A percentile compares a stretch with the other conserved stretches of the same genome.
Evolutionary conservation across 35 echinoderm and acorn worm species (phyloP).

Genomic region (Heliocidaris erythrogramma): DNA sequence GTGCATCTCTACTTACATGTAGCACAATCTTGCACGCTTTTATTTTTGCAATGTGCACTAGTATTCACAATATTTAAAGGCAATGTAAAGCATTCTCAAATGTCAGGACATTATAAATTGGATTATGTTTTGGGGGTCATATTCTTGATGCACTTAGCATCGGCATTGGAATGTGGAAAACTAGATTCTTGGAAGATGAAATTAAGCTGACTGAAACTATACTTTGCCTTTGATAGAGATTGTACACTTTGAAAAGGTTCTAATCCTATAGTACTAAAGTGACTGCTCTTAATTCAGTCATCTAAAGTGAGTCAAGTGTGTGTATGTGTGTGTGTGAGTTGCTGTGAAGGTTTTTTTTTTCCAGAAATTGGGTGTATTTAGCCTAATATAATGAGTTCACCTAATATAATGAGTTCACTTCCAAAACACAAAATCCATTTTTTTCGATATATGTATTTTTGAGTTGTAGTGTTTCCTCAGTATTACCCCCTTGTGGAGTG

Average conservation of each 20-base stretch:
- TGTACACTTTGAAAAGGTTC: not conserved
- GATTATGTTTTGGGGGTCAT: not conserved
- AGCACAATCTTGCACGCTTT: not conserved
- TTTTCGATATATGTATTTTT: too few species aligned
- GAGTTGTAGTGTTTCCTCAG: too few species aligned
- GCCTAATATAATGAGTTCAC: not conserved
- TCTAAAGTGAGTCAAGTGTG: not conserved
- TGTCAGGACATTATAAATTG: not conserved
- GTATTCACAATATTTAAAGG: not conserved
- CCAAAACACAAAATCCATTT: too few species aligned
- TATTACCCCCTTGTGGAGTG: too few species aligned
- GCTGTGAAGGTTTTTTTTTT: not conserved
- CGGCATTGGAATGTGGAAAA: not conserved
- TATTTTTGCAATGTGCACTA: not conserved
- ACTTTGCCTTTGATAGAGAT: not conserved
- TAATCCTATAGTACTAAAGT: not conserved
- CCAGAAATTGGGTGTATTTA: not conserved
- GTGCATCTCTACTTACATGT: not conserved
- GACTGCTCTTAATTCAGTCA: not conserved
- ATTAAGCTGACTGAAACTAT: not conserved
- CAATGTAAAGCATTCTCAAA: not conserved
- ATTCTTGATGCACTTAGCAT: too few species aligned
- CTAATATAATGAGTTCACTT: too few species aligned
- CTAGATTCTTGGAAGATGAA: not conserved
- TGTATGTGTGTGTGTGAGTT: not conserved